Conservation (phyloP, 2,888 invertebrate species). For the Augiades crinisus region DNA sequence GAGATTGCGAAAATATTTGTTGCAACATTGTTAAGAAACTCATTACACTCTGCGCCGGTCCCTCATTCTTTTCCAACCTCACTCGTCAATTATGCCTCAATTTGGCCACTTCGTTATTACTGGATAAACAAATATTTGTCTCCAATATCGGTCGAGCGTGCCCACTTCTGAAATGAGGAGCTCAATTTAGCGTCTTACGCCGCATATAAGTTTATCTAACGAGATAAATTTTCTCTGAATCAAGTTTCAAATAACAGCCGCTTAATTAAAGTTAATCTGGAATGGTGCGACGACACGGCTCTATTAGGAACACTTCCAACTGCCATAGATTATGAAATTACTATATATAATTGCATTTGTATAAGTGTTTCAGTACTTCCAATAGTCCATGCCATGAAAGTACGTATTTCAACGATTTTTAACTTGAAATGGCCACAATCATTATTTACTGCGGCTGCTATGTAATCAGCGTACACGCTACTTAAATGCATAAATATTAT, state of each 20-base stretch:
- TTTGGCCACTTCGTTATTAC: conserved; percentile 20
- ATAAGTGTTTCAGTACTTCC: no score
- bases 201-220: conserved; percentile 49
- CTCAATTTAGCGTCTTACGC: conserved; percentile 28
- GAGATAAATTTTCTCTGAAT: conserved; percentile 56
- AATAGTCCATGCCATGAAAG: no score
- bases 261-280: conserved; percentile 76
- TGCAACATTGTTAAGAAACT: conserved; percentile 9
- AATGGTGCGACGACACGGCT: conserved; percentile 67
- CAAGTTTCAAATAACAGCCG: conserved; percentile 70
- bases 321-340: conserved; percentile 40
- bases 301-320: conserved; percentile 57
- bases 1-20: no score
- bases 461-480: no score
- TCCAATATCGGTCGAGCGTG: conserved; percentile 20
- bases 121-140: conserved; percentile 18
- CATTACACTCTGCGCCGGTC: conserved; percentile 2
- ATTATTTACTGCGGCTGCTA: no score
- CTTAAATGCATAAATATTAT: no score
- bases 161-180: conserved; percentile 3
- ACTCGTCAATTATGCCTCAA: conserved; percentile 21
- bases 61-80: conserved; percentile 11
- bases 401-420: no score
- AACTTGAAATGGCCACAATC: no score
- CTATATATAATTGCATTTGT: neutral